These are phyloP conservation scores for Pocillopora verrucosa DNA, from an alignment of 64 coral and sea anemone species.

Conservation along the genomic window DNA sequence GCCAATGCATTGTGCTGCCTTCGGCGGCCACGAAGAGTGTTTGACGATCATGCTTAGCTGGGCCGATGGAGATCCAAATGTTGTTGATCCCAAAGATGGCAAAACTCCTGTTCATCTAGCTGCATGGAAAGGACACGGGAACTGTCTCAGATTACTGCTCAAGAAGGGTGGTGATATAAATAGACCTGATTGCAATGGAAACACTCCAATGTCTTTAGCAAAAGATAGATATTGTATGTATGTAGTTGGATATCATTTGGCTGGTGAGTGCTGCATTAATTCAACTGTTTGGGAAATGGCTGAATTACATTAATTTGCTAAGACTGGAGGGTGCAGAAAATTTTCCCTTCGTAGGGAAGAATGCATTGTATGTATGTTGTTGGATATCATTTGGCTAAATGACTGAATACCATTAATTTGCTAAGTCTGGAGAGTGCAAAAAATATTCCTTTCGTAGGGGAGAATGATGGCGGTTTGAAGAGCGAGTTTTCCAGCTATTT, in stretches of 20 bases:
- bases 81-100: slow-evolving; percentile 53
- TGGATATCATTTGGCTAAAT: neutral
- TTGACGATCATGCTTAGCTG: slow-evolving; percentile 72
- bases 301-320: no score
- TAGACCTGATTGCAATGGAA: slow-evolving; percentile 12
- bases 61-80: slow-evolving; percentile 62
- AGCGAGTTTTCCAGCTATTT: no score
- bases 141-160: slow-evolving; percentile 52
- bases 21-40: slow-evolving; percentile 55
- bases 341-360: no score
- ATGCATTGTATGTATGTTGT: neutral
- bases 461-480: no score
- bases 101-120: slow-evolving; percentile 79
- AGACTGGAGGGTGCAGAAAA: no score
- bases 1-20: slow-evolving; percentile 81
- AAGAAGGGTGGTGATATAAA: slow-evolving; percentile 46
- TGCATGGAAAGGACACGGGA: slow-evolving; percentile 45
- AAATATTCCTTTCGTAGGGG: no score
- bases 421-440: no score
- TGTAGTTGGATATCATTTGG: neutral
- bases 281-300: no score
- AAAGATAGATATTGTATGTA: neutral
- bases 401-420: no score
- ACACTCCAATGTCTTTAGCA: slow-evolving; percentile 30
- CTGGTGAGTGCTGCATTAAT: neutral